Evolutionary conservation across 2,888 invertebrate genomes (phyloP).

Genomic region (Trichopria drosophilae): DNA sequence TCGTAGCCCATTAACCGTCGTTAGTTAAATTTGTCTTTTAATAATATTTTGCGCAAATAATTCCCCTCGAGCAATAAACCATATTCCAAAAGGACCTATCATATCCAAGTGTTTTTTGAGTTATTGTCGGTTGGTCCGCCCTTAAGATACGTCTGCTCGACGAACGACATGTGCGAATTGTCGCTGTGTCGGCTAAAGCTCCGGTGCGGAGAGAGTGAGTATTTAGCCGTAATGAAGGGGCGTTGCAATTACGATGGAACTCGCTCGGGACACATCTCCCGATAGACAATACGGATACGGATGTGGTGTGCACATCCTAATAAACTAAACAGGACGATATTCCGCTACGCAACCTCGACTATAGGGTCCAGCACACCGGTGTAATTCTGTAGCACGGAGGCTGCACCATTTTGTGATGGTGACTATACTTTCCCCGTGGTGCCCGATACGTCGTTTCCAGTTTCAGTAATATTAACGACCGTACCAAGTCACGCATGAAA

Average conservation of each 20-base stretch:
- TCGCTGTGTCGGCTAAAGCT: not conserved
- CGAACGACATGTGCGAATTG: constrained; percentile 19
- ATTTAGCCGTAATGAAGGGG: constrained; percentile 37
- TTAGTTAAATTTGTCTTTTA: too few species aligned
- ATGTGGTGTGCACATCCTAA: constrained; percentile 22
- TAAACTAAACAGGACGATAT: constrained; percentile 36
- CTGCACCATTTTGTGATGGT: too few species aligned
- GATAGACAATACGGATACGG: constrained; percentile 30
- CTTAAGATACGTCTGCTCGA: too few species aligned
- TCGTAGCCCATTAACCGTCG: too few species aligned
- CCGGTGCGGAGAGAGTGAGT: constrained; percentile 19
- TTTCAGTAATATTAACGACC: constrained; percentile 6
- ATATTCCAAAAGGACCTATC: too few species aligned
- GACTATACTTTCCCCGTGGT: constrained; percentile 7
- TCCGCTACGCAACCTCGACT: constrained; percentile 4
- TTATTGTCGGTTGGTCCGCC: too few species aligned
- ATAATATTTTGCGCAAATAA: too few species aligned
- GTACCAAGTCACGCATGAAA: too few species aligned
- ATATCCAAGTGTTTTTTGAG: too few species aligned
- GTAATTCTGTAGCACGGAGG: too few species aligned
- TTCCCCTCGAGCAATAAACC: too few species aligned
- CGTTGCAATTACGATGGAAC: constrained; percentile 35
- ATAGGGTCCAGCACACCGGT: too few species aligned
- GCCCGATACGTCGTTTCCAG: constrained; percentile 9
- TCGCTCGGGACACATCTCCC: constrained; percentile 33